Evolutionary conservation across 2,888 invertebrate species (phyloP), one percentile per base, ranked within the genome.

Genomic region (Drosophila subsilvestris): DNA sequence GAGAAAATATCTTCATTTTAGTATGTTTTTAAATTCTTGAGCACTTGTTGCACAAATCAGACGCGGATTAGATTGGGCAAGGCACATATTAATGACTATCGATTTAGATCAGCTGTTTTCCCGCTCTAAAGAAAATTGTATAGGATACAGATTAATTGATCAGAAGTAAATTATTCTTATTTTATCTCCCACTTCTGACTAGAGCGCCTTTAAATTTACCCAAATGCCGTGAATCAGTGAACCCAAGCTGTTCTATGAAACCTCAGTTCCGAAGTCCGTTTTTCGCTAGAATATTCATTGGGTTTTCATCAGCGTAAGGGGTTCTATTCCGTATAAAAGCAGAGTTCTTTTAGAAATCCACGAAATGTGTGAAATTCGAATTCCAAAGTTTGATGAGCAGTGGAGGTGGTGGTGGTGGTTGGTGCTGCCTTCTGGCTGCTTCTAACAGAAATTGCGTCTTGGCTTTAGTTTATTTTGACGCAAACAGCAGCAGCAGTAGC

Each of bases 401-500:
- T 29, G 22, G 47, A 58, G 59, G 8, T 47, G 48, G 18, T 37
- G 27, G 25, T 22, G 51, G 44, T 54, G 54, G 54, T 62, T 54
- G 54, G 54, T 62, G 69, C 75, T 84, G 73, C 75, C 81, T 75
- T 69, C 60, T 51, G 51, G 6, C 49, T 56, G 53, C 81, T 73
- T 69, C 60, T 51, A 49, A 14, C 47, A 56, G 53, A 72, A 61
- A 82, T 88, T 82, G 82, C 82, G 82, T 82, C 82, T 86, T 66
- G 75, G 72, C 68, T 74, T 76, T 72, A 56, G 56, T 74, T 79
- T 79, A 70, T 76, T 69, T 57, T 57, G 67, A 72, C 67, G 53
- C 45, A 32, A 50, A 12, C 22, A 67, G 48, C 37, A 72, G 20
- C n/a, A 54, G 53, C 18, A 70, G 29, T 32, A 74, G 25, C 25